Evolutionary conservation across 37 sponge, comb jelly and placozoan genomes (phyloP).

Genomic region (Cliona cf. orientalis): DNA sequence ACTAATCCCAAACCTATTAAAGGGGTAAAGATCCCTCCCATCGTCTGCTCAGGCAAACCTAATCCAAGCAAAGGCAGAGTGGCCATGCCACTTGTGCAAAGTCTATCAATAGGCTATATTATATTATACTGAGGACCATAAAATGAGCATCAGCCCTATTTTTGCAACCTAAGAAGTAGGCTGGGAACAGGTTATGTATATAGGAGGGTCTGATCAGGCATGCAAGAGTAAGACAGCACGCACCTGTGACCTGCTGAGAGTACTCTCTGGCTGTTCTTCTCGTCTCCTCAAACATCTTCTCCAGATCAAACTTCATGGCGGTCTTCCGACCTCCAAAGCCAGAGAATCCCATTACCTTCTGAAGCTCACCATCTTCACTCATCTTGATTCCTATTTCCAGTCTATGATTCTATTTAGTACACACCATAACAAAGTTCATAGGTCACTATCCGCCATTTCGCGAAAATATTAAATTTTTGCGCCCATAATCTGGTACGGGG

Average conservation of each 20-base stretch:
- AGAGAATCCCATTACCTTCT: conserved; percentile 68
- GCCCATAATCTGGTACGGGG: too few species aligned
- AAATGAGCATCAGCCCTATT: too few species aligned
- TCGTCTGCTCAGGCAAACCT: too few species aligned
- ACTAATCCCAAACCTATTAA: too few species aligned
- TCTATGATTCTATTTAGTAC: neutral
- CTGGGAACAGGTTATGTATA: neutral
- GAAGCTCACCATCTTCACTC: conserved; percentile 35
- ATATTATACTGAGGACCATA: too few species aligned
- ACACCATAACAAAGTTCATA: neutral
- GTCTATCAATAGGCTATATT: too few species aligned
- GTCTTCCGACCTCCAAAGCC: conserved; percentile 79
- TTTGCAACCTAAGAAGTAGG: neutral
- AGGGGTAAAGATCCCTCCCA: too few species aligned
- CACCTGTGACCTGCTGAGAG: conserved; percentile 28
- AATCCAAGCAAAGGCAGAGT: too few species aligned
- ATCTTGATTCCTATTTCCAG: neutral
- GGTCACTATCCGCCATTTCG: too few species aligned
- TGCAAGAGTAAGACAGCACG: neutral
- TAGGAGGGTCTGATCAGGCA: neutral
- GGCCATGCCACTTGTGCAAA: too few species aligned
- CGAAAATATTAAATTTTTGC: too few species aligned
- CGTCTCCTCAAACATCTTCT: conserved; percentile 84
- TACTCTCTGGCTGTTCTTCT: conserved; percentile 69
- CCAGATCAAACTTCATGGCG: conserved; percentile 90